These are phyloP conservation scores for Cynoglossus semilaevis DNA, from an alignment of 2,113 vertebrate genomes.

Conservation along the genomic window DNA sequence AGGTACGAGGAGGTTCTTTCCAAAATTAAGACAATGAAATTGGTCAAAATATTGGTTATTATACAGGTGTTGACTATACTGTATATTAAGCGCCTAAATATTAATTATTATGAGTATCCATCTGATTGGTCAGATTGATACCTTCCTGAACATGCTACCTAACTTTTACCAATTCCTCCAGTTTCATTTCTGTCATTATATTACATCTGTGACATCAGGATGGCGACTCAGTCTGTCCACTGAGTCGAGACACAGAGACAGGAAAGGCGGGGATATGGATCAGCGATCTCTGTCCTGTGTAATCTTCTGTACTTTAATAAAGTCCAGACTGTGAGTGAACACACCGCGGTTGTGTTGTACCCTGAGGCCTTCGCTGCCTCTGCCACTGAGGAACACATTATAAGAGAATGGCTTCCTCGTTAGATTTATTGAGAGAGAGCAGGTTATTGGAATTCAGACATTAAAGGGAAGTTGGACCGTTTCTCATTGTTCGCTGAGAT, in stretches of 20 bases:
- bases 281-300: constrained; percentile 60
- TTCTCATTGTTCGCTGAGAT: constrained; percentile 48
- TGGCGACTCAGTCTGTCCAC: constrained; percentile 43
- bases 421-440: constrained; percentile 18
- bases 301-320: constrained; percentile 71
- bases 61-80: too few species aligned
- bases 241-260: constrained; percentile 28
- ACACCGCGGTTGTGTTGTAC: constrained; percentile 43
- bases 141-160: not conserved
- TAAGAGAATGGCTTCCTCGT: constrained; percentile 35
- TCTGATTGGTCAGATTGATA: too few species aligned
- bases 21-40: too few species aligned
- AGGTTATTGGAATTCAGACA: constrained; percentile 46
- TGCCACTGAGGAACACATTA: constrained; percentile 49
- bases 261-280: constrained; percentile 5
- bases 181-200: constrained; percentile 58
- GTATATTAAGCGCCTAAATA: too few species aligned
- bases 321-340: constrained; percentile 73
- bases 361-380: constrained; percentile 45
- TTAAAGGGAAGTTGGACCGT: constrained; percentile 46
- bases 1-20: too few species aligned
- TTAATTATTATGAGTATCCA: too few species aligned
- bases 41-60: too few species aligned
- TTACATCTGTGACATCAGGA: constrained; percentile 65
- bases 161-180: constrained; percentile 59